Percentiles rank a stretch among this genome's conserved stretches.
phyloP scores from a whole-genome alignment of 2,888 invertebrate genomes.

The Plagiodera versicolora region DNA sequence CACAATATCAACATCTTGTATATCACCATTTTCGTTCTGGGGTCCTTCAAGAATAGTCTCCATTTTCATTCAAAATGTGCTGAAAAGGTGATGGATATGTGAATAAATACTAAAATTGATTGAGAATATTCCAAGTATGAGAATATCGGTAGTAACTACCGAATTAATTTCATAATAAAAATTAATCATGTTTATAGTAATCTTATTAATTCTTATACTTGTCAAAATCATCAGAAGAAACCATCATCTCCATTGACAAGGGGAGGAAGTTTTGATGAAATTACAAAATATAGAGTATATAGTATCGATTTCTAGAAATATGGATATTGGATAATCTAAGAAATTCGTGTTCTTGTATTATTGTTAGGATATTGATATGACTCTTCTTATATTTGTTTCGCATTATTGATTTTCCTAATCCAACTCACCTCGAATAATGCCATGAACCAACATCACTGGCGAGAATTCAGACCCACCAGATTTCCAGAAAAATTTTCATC shows the following conservation, averaged over 20 bases:
- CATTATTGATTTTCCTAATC: too few species aligned
- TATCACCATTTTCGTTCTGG: conserved; percentile 38
- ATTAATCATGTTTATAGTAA: background rate
- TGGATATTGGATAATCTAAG: background rate
- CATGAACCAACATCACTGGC: background rate
- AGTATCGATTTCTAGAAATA: background rate
- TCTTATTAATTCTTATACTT: conserved; percentile 15
- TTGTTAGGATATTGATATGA: too few species aligned
- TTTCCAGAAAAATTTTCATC: too few species aligned
- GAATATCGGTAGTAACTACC: conserved; percentile 5
- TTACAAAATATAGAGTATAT: background rate
- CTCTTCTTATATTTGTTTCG: too few species aligned
- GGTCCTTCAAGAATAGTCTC: conserved; percentile 44
- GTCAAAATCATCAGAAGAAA: conserved; percentile 23
- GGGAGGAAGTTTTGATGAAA: background rate
- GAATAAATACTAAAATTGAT: conserved; percentile 5
- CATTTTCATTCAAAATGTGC: conserved; percentile 36
- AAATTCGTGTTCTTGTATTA: conserved; percentile 6
- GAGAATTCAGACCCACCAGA: too few species aligned
- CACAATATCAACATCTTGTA: conserved; percentile 41
- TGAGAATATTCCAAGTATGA: background rate
- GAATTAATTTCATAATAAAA: background rate
- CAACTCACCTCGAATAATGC: background rate
- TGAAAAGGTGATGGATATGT: conserved; percentile 17
- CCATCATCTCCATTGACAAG: conserved; percentile 26